Evolutionary conservation across 2,113 vertebrate species (phyloP).

Genomic region (Lepus americanus): DNA sequence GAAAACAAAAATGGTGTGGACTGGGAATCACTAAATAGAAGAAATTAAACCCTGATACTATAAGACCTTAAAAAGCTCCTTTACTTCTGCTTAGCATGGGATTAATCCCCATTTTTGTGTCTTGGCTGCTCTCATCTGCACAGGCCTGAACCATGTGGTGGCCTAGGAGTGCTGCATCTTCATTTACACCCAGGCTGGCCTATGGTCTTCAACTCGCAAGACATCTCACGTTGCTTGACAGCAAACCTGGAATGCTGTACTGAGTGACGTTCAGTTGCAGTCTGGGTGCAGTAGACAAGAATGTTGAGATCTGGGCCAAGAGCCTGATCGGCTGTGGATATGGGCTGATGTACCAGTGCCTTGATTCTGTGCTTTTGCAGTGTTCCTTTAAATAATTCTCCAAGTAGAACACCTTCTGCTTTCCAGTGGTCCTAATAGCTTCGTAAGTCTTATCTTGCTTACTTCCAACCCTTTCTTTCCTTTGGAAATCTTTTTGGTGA

Average conservation of each 20-base stretch:
- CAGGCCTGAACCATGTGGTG: neutral
- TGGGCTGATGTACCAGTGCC: too few relatives aligned
- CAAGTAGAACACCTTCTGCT: neutral
- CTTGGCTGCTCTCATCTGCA: neutral
- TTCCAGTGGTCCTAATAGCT: neutral
- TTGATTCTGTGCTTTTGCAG: neutral
- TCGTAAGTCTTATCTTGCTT: neutral
- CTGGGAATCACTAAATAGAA: neutral
- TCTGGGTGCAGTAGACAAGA: neutral
- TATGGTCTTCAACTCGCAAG: neutral
- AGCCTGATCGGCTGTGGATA: neutral
- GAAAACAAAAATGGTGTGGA: neutral
- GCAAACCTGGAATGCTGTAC: neutral
- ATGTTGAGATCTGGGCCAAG: neutral
- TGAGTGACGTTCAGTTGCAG: neutral
- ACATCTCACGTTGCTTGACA: neutral
- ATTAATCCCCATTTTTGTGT: neutral
- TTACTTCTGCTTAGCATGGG: neutral
- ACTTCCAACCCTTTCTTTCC: neutral
- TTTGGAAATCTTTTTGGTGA: neutral
- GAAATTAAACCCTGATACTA: neutral
- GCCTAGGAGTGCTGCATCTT: neutral
- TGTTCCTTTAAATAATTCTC: neutral
- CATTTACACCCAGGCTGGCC: neutral
- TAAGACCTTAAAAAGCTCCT: neutral